These are phyloP conservation scores for Tragelaphus strepsiceros DNA, from an alignment of 2,113 vertebrate species.

Conservation along the genomic window DNA sequence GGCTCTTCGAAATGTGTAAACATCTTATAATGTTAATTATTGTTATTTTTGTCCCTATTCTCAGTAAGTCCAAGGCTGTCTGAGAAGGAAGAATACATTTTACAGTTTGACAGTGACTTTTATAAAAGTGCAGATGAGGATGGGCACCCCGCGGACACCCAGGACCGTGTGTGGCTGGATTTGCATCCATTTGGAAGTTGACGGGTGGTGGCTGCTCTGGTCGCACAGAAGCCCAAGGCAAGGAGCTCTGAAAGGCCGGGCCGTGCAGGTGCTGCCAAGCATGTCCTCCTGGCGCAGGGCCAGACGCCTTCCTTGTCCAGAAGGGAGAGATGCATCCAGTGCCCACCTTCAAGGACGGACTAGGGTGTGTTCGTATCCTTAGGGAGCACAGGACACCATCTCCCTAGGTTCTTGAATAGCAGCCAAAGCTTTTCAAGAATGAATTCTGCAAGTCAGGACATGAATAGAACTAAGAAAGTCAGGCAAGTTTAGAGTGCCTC, in stretches of 20 bases:
- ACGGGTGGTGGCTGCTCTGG: not conserved
- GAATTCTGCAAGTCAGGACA: slow-evolving; percentile 56
- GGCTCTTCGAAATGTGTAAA: not conserved
- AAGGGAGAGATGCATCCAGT: not conserved
- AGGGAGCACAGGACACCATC: slow-evolving; percentile 60
- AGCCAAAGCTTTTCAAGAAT: slow-evolving; percentile 72
- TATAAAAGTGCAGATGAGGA: not conserved
- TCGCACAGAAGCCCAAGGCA: not conserved
- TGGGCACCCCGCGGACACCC: not conserved
- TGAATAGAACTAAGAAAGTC: slow-evolving; percentile 48
- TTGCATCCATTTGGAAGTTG: not conserved
- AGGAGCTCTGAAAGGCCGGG: not conserved
- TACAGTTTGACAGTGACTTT: not conserved
- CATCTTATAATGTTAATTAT: not conserved
- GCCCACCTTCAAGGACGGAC: slow-evolving; percentile 9
- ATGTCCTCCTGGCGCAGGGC: not conserved
- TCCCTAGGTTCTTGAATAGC: slow-evolving; percentile 53
- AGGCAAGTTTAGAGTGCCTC: slow-evolving; percentile 55
- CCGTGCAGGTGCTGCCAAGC: not conserved
- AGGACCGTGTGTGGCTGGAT: not conserved
- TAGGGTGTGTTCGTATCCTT: slow-evolving; percentile 39
- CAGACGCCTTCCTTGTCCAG: not conserved
- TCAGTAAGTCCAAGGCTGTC: not conserved
- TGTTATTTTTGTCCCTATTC: not conserved
- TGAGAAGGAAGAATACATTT: not conserved